Evolutionary conservation across 2,888 invertebrate species (phyloP).

Genomic region (Anarsia innoxiella): DNA sequence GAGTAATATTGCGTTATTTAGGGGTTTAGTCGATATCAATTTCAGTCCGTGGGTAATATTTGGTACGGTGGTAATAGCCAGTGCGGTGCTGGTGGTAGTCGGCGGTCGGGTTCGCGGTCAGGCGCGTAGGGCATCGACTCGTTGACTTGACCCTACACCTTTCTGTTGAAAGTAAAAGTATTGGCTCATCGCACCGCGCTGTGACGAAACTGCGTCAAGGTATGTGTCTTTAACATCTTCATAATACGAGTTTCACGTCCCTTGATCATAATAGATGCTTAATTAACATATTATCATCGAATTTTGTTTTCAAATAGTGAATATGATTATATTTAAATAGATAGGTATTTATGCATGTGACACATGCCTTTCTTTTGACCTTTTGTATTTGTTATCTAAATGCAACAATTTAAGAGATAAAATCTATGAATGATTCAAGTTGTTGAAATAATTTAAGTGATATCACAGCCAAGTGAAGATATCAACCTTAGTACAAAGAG

Average conservation of each 20-base stretch:
- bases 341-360: neutral
- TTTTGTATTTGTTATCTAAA: neutral
- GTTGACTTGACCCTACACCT: too few species aligned
- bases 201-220: neutral
- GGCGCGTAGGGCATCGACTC: too few species aligned
- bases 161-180: conserved; percentile 18
- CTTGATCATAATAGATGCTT: too few species aligned
- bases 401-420: neutral
- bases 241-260: too few species aligned
- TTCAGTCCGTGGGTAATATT: conserved; percentile 36
- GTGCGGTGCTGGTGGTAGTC: conserved; percentile 28
- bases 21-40: conserved; percentile 42
- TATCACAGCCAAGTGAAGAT: too few species aligned
- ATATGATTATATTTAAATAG: too few species aligned
- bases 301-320: too few species aligned
- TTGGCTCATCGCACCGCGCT: neutral
- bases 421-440: neutral
- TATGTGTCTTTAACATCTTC: neutral
- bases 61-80: conserved; percentile 35
- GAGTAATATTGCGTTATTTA: conserved; percentile 47
- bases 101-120: conserved; percentile 15
- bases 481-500: too few species aligned
- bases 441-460: too few species aligned
- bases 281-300: too few species aligned
- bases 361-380: too few species aligned